phyloP scores from a whole-genome alignment of 1,140 invertebrate species.

The Drosophila quadrilineata region DNA sequence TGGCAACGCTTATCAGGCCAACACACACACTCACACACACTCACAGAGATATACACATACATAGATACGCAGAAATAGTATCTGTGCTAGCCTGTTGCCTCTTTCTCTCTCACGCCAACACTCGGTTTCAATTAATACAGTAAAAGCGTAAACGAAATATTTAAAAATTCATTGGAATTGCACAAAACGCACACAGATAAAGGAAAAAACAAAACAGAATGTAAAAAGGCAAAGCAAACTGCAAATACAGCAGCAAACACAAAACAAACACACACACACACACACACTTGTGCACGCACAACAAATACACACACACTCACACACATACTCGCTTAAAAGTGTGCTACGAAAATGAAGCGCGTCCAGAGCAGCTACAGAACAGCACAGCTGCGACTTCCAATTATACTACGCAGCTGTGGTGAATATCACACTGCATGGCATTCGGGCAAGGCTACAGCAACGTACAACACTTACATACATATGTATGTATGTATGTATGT shows the following conservation, averaged over 20 bases:
- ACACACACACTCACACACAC: not conserved
- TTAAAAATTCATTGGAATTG: conserved; percentile 30
- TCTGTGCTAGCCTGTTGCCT: no score
- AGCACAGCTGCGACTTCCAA: conserved; percentile 35
- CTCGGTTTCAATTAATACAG: conserved; percentile 34
- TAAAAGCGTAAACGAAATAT: conserved; percentile 8
- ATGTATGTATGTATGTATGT: not conserved
- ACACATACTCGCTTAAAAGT: conserved; percentile 39
- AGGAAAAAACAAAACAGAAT: conserved; percentile 2
- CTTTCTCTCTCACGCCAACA: no score
- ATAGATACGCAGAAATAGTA: not conserved
- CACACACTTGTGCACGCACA: not conserved
- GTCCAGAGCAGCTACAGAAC: conserved; percentile 1
- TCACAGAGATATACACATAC: not conserved
- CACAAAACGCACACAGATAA: not conserved
- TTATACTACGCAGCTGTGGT: conserved; percentile 20
- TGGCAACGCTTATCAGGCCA: conserved; percentile 22
- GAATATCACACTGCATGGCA: conserved; percentile 3
- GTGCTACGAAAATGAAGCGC: conserved; percentile 49
- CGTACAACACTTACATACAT: conserved; percentile 33
- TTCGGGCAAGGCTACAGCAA: conserved; percentile 57
- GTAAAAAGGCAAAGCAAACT: conserved; percentile 37
- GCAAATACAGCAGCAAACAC: no score
- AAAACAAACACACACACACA: not conserved
- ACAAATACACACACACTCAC: not conserved